Evolutionary conservation across 2,797 vertebrate genomes (phyloP).

Genomic region (Delichon dasypus): DNA sequence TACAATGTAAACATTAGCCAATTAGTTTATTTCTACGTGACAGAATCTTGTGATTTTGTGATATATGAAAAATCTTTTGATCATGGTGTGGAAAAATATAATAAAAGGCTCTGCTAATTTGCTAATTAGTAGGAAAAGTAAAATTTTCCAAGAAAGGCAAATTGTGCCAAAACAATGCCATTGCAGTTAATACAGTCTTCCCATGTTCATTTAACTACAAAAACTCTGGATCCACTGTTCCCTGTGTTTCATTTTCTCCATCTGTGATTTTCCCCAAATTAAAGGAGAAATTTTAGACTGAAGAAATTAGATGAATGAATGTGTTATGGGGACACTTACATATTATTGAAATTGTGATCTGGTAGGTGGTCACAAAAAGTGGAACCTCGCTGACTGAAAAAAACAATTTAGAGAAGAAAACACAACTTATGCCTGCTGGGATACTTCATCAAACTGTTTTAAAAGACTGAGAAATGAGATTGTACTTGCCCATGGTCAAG

Average conservation of each 20-base stretch:
- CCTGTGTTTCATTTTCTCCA: background rate
- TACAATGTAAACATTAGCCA: background rate
- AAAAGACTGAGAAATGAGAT: constrained; percentile 54
- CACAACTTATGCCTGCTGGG: constrained; percentile 41
- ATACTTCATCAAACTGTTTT: constrained; percentile 54
- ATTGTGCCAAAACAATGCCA: background rate
- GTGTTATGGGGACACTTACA: background rate
- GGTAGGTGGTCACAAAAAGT: background rate
- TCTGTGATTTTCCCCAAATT: background rate
- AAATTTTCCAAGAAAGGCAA: background rate
- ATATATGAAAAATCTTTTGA: background rate
- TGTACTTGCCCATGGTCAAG: constrained; percentile 55
- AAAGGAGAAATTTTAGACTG: background rate
- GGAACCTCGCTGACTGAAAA: constrained; percentile 6
- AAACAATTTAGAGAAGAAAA: constrained; percentile 12
- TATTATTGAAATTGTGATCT: constrained; percentile 15
- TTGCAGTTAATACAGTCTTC: background rate
- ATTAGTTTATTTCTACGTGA: background rate
- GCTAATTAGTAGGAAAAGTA: background rate
- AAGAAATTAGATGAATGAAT: background rate
- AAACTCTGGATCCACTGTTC: background rate
- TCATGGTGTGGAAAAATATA: background rate
- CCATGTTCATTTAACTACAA: background rate
- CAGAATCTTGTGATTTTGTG: background rate
- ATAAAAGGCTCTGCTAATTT: background rate